phyloP scores from a whole-genome alignment of 23 tunicate species.

The Halocynthia aurantium region DNA sequence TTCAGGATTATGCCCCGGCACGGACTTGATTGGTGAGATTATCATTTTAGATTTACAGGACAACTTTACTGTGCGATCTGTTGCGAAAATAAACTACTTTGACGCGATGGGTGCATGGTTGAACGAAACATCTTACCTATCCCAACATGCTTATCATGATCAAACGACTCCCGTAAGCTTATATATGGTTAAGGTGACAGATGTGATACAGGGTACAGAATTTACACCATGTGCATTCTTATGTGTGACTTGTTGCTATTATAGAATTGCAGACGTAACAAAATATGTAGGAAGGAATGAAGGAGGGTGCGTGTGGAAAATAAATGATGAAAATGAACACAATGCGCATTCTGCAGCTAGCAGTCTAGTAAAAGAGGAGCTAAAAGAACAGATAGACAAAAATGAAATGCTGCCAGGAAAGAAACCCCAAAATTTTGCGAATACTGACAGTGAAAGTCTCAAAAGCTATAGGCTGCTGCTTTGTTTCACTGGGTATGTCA shows the following conservation, averaged over 20 bases:
- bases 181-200: conserved; percentile 51
- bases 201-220: conserved; percentile 40
- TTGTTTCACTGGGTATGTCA: conserved; percentile 47
- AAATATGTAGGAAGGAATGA: too few relatives aligned
- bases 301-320: too few relatives aligned
- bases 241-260: too few relatives aligned
- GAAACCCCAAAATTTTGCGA: conserved; percentile 20
- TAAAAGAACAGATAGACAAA: neutral
- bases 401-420: neutral
- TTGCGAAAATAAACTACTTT: conserved; percentile 47
- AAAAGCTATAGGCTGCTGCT: conserved; percentile 33
- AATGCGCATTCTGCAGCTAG: neutral
- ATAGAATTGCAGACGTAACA: too few relatives aligned
- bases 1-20: conserved; percentile 58
- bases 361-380: neutral
- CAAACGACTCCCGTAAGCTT: conserved; percentile 23
- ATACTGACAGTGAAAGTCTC: conserved; percentile 1
- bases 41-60: conserved; percentile 47
- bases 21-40: conserved; percentile 63
- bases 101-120: conserved; percentile 92
- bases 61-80: conserved; percentile 34
- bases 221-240: too few relatives aligned
- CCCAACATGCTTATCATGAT: conserved; percentile 36
- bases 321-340: neutral
- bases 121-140: conserved; percentile 57